Percentiles rank a stretch among this genome's conserved stretches.
These are phyloP conservation scores for Pyrocoelia pectoralis DNA, from an alignment of 2,888 invertebrate species.

Conservation along the genomic window DNA sequence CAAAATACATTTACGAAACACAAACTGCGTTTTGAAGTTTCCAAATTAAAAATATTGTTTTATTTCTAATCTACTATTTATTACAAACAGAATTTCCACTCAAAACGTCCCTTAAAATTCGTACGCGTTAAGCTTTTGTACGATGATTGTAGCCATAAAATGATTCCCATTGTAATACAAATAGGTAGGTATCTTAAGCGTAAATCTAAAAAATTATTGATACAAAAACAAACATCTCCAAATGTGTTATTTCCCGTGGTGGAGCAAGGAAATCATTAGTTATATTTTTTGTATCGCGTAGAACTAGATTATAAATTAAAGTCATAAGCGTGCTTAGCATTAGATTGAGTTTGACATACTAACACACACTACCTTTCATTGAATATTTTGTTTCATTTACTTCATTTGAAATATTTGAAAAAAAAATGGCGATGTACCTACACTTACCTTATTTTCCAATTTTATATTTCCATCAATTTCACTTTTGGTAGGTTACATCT, in stretches of 20 bases:
- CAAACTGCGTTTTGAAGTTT: too few species aligned
- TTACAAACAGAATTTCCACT: too few species aligned
- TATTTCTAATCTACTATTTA: too few species aligned
- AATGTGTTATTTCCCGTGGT: slow-evolving; percentile 51
- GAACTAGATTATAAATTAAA: slow-evolving; percentile 47
- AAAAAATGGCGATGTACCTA: slow-evolving; percentile 11
- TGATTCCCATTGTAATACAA: too few species aligned
- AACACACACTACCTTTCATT: slow-evolving; percentile 40
- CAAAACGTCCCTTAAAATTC: too few species aligned
- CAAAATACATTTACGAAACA: too few species aligned
- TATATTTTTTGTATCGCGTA: slow-evolving; percentile 45
- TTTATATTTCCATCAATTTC: background rate
- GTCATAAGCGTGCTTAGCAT: slow-evolving; percentile 45
- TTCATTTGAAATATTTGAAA: slow-evolving; percentile 12
- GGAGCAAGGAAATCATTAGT: slow-evolving; percentile 53
- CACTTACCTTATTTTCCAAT: slow-evolving; percentile 5
- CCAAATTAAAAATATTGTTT: too few species aligned
- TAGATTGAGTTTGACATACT: slow-evolving; percentile 42
- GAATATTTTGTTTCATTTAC: slow-evolving; percentile 32
- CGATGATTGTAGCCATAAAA: too few species aligned
- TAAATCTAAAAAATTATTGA: slow-evolving; percentile 13
- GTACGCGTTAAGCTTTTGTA: too few species aligned
- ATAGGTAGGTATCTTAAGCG: too few species aligned
- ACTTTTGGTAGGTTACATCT: background rate
- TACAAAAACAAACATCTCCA: slow-evolving; percentile 47